A percentile compares a stretch with the other conserved stretches of the same genome.
Conservation (phyloP, 2,113 vertebrate species). For the Hypanus sabinus region DNA sequence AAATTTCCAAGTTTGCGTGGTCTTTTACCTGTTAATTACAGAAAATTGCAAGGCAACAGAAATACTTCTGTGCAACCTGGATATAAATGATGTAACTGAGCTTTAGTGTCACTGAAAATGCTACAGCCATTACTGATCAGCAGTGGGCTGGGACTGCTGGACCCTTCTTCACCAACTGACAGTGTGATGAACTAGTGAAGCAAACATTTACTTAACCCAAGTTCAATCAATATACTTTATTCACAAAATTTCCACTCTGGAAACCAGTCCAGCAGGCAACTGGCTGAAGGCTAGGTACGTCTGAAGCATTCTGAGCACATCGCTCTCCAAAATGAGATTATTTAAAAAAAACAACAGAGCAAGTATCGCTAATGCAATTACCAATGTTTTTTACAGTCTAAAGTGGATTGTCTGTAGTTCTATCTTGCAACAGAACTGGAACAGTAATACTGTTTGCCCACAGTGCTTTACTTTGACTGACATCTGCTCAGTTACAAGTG, state of each 20-base stretch:
- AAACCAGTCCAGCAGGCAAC: constrained; percentile 26
- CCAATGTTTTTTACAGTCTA: constrained; percentile 61
- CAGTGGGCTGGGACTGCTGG: neutral
- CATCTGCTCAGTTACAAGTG: constrained; percentile 64
- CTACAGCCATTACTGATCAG: constrained; percentile 2
- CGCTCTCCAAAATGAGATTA: constrained; percentile 61
- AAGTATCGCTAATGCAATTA: constrained; percentile 69
- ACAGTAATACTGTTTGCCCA: constrained; percentile 55
- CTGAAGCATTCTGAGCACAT: constrained; percentile 30
- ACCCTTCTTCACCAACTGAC: constrained; percentile 27
- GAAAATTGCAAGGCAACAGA: neutral
- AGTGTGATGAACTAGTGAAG: constrained; percentile 35
- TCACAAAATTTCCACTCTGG: constrained; percentile 37
- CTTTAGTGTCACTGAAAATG: neutral
- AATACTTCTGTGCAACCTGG: neutral
- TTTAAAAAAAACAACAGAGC: constrained; percentile 52
- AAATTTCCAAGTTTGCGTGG: neutral
- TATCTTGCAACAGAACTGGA: constrained; percentile 55
- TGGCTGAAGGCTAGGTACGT: constrained; percentile 19
- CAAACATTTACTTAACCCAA: constrained; percentile 35
- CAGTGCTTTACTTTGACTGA: constrained; percentile 55
- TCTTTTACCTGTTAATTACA: neutral
- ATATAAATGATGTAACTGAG: neutral
- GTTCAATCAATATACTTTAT: constrained; percentile 36
- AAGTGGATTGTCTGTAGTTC: constrained; percentile 65